Evolutionary conservation across 2,888 invertebrate species (phyloP), one percentile per base, ranked within the genome.

Genomic region (Phortica okadai): DNA sequence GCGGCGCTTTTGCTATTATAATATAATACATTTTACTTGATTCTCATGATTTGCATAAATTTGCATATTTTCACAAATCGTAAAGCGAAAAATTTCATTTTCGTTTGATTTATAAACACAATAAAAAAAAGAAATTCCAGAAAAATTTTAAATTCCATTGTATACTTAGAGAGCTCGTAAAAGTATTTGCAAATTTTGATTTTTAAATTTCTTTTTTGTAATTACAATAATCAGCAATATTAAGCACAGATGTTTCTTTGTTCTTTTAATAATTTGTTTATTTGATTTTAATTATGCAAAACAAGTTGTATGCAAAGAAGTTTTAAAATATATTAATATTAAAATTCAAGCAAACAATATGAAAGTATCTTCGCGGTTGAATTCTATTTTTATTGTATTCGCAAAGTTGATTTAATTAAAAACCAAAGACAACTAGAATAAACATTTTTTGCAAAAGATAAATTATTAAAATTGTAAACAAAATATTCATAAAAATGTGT

Each of bases 231-330:
- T 66, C 41, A 66, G 41, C 14, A 66, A 66, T 42, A n/a, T 16
- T n/a, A 42, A 14, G n/a, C 16, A 42, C 66, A 66, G 66, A 42
- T 66, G 66, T 66, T 66, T 42, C n/a, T 2, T 66, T 66, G 25
- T 64, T 41, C 41, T 44, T 6, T 33, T 33, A 33, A 33, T 33
- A 4, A 33, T 33, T 33, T 33, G 33, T 33, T 33, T 33, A 33
- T 33, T 33, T 33, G 2, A 33, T 33, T 33, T 4, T 33, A 33
- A 33, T 33, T 33, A 4, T 33, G 33, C 33, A 33, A 33, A 33
- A 33, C 21, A 21, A 21, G 1, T 21, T 21, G 21, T 21, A 21
- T 21, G 21, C 0, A 0, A 21, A 21, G 1, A 21, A 21, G 21
- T 21, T 21, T 21, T 21, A 21, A n/a, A n/a, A n/a, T n/a, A n/a